Conservation (phyloP, 2,888 invertebrate species). For the Diarsia dahlii region DNA sequence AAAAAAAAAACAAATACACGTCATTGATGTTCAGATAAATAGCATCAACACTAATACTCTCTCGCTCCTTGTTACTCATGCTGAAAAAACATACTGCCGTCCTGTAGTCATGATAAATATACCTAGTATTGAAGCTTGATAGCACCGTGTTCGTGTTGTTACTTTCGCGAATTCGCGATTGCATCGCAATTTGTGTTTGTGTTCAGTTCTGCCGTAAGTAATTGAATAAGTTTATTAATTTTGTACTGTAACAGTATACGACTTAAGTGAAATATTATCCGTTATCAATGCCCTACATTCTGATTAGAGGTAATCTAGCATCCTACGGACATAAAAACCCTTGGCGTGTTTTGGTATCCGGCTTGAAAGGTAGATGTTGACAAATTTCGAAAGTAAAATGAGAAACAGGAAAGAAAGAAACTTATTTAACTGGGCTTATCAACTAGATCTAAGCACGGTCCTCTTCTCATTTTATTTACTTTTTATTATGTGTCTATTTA, state of each 20-base stretch:
- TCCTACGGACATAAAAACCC: conserved; percentile 96
- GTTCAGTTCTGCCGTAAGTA: conserved; percentile 61
- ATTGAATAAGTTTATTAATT: conserved; percentile 57
- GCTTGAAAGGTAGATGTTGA: conserved; percentile 93
- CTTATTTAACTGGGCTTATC: conserved; percentile 1
- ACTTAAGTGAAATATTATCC: conserved; percentile 72
- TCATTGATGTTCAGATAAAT: background rate
- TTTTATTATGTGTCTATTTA: background rate
- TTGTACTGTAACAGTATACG: conserved; percentile 54
- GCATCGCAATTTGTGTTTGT: conserved; percentile 62
- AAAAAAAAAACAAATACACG: no score
- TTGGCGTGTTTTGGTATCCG: conserved; percentile 96
- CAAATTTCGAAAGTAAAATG: conserved; percentile 66
- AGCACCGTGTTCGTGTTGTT: conserved; percentile 1
- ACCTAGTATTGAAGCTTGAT: background rate
- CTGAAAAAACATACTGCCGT: conserved; percentile 21
- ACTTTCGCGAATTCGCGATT: no score
- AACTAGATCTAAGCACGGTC: conserved; percentile 11
- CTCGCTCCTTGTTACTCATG: conserved; percentile 36
- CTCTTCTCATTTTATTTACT: conserved; percentile 60
- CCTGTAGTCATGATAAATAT: conserved; percentile 41
- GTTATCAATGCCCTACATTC: conserved; percentile 96
- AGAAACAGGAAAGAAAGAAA: conserved; percentile 58
- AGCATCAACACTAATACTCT: conserved; percentile 6
- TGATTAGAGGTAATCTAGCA: conserved; percentile 96